Evolutionary conservation across 2,888 invertebrate species (phyloP).

Genomic region (Cataglyphis rosenhaueri): DNA sequence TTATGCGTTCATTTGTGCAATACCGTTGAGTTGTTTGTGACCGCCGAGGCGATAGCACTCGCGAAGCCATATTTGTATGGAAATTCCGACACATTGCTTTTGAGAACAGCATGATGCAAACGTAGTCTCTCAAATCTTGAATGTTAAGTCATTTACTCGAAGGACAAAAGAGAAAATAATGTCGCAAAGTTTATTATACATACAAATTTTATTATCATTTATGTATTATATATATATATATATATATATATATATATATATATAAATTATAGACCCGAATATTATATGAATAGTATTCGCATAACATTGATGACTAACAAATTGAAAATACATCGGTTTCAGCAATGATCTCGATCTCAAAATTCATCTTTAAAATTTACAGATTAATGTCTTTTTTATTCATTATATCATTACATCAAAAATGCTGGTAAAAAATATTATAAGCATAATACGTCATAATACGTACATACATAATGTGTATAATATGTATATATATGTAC

Average conservation of each 20-base stretch:
- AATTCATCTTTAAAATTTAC: neutral
- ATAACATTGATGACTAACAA: neutral
- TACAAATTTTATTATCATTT: neutral
- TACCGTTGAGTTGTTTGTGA: conserved; percentile 56
- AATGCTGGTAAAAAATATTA: neutral
- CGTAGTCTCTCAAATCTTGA: conserved; percentile 8
- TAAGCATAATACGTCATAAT: neutral
- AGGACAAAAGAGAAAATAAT: conserved; percentile 17
- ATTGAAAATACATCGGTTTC: neutral
- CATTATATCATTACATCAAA: neutral
- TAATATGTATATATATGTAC: too few relatives aligned
- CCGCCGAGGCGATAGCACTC: conserved; percentile 58
- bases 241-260: neutral
- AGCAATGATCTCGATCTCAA: neutral
- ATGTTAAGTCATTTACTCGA: conserved; percentile 18
- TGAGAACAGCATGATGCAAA: conserved; percentile 30
- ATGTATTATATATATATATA: too few relatives aligned
- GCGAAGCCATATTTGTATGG: conserved; percentile 72
- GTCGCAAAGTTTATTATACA: neutral
- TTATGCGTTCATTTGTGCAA: conserved; percentile 71
- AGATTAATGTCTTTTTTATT: neutral
- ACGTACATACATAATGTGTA: too few relatives aligned
- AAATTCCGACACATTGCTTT: conserved; percentile 62
- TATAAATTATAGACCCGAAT: too few relatives aligned
- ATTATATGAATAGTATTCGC: neutral